Evolutionary conservation across 2,113 vertebrate species (phyloP).

Genomic region (Oceanites oceanicus): DNA sequence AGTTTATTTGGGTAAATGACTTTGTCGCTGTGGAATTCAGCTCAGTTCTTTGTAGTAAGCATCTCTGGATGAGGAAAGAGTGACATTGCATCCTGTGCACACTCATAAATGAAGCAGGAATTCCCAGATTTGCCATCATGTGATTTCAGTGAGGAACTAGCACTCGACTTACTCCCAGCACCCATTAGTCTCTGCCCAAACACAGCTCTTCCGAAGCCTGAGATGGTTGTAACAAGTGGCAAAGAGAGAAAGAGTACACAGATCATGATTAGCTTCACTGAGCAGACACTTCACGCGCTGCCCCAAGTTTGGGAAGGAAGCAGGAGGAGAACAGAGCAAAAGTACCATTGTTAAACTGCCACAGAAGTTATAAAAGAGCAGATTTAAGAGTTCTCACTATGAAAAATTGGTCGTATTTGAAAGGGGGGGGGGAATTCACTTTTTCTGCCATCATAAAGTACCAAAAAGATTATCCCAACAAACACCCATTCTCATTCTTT

Average conservation of each 20-base stretch:
- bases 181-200: constrained; percentile 9
- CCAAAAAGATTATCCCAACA: neutral
- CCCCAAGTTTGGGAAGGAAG: neutral
- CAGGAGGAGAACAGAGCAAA: neutral
- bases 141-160: constrained; percentile 60
- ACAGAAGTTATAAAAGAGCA: neutral
- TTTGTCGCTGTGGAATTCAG: neutral
- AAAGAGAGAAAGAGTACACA: neutral
- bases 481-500: neutral
- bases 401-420: neutral
- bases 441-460: neutral
- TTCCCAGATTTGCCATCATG: constrained; percentile 66
- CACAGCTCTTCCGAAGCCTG: neutral
- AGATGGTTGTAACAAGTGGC: neutral
- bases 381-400: neutral
- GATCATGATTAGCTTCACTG: neutral
- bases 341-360: neutral
- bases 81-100: constrained; percentile 36
- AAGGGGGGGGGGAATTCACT: neutral
- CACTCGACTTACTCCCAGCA: constrained; percentile 15
- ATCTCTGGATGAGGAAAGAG: constrained; percentile 33
- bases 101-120: constrained; percentile 64
- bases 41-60: constrained; percentile 44
- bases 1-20: neutral
- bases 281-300: neutral